These are phyloP conservation scores for Cryptoblepharus egeriae DNA, from an alignment of 2,797 vertebrate genomes.

Conservation along the genomic window DNA sequence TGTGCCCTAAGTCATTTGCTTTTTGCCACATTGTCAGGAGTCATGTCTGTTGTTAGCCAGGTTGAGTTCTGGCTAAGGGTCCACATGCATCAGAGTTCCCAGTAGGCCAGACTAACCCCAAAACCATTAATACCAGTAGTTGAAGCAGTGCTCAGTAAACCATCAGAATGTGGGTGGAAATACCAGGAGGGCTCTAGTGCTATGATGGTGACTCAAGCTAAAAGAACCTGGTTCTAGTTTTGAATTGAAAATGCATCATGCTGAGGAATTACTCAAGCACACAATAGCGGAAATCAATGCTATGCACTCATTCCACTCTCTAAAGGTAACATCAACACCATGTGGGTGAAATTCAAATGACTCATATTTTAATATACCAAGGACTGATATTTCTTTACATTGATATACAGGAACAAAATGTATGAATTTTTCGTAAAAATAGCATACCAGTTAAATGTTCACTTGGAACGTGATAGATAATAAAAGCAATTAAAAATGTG, in stretches of 20 bases:
- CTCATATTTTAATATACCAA: neutral
- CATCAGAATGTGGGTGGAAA: too few species aligned
- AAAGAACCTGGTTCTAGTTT: neutral
- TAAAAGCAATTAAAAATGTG: neutral
- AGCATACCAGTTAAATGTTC: conserved; percentile 6
- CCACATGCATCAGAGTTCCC: too few species aligned
- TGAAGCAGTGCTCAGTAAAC: too few species aligned
- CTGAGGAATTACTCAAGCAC: neutral
- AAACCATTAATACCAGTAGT: too few species aligned
- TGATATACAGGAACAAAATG: neutral
- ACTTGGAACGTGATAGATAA: neutral
- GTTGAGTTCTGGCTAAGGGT: too few species aligned
- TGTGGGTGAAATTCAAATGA: neutral
- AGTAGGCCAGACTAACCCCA: too few species aligned
- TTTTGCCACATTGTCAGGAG: neutral
- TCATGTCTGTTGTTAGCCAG: too few species aligned
- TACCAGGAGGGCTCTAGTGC: too few species aligned
- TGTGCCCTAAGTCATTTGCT: neutral
- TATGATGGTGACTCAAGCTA: too few species aligned
- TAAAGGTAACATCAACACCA: neutral
- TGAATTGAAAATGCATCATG: neutral
- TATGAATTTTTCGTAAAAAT: neutral
- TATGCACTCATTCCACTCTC: neutral
- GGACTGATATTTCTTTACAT: neutral
- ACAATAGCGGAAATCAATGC: neutral